phyloP scores from a whole-genome alignment of 2,113 vertebrate genomes.

The Pyrgilauda ruficollis region DNA sequence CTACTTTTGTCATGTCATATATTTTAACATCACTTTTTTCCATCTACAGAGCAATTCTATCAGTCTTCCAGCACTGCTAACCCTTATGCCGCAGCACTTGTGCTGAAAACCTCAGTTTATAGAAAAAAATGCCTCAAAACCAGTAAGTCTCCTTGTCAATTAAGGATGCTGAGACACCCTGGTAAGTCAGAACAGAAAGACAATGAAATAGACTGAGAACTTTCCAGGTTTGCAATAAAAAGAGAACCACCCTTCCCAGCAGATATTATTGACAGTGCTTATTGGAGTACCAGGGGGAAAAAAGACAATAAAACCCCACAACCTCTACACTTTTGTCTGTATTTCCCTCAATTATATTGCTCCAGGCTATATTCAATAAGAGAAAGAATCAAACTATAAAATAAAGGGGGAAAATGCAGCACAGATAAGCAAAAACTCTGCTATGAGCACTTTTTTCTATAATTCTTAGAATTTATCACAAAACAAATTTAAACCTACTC shows the following conservation, averaged over 20 bases:
- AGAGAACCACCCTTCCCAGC: background rate
- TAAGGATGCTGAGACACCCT: background rate
- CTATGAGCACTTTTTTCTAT: background rate
- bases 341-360: background rate
- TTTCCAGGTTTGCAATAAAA: background rate
- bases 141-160: background rate
- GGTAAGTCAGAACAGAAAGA: background rate
- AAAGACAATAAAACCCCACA: background rate
- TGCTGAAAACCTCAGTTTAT: background rate
- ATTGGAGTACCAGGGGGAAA: background rate
- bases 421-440: background rate
- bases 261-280: background rate
- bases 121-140: background rate
- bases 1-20: background rate
- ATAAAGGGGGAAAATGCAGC: background rate
- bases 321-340: background rate
- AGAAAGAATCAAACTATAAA: background rate
- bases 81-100: background rate
- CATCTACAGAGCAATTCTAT: background rate
- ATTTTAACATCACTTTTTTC: background rate
- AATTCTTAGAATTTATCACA: background rate
- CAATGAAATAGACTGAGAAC: background rate
- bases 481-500: background rate
- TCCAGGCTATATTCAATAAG: background rate
- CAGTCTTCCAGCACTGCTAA: background rate